Conservation (phyloP, 2,797 vertebrate species). For the Babyrousa celebensis region DNA sequence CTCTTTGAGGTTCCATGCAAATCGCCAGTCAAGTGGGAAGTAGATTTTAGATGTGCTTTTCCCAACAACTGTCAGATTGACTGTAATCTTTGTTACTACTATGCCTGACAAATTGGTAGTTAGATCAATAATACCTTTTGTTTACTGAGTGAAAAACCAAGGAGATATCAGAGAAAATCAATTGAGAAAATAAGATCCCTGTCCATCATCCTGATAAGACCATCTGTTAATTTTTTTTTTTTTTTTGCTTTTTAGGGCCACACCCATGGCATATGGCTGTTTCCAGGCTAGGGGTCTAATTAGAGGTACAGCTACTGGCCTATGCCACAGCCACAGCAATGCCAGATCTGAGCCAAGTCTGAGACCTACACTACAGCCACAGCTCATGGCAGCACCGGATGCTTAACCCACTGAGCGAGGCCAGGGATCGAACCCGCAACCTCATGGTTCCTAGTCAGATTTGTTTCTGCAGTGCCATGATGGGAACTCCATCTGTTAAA, state of each 20-base stretch:
- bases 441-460: too few relatives aligned
- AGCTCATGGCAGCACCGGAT: too few relatives aligned
- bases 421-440: too few relatives aligned
- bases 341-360: too few relatives aligned
- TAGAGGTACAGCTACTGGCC: too few relatives aligned
- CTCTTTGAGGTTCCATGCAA: background rate
- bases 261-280: too few relatives aligned
- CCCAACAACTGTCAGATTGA: background rate
- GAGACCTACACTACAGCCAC: too few relatives aligned
- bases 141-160: constrained; percentile 60
- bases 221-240: background rate
- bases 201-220: constrained; percentile 18
- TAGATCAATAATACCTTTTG: constrained; percentile 42
- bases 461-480: too few relatives aligned
- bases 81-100: background rate
- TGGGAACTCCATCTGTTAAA: background rate
- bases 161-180: constrained; percentile 48
- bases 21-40: background rate
- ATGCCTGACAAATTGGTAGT: background rate
- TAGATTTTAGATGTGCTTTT: background rate
- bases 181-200: constrained; percentile 44
- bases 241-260: too few relatives aligned
- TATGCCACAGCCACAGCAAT: too few relatives aligned
- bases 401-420: too few relatives aligned
- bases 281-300: too few relatives aligned